Base-by-base conservation (phyloP, 2,888 invertebrate genomes). In the Malthinus seriepunctatus region DNA sequence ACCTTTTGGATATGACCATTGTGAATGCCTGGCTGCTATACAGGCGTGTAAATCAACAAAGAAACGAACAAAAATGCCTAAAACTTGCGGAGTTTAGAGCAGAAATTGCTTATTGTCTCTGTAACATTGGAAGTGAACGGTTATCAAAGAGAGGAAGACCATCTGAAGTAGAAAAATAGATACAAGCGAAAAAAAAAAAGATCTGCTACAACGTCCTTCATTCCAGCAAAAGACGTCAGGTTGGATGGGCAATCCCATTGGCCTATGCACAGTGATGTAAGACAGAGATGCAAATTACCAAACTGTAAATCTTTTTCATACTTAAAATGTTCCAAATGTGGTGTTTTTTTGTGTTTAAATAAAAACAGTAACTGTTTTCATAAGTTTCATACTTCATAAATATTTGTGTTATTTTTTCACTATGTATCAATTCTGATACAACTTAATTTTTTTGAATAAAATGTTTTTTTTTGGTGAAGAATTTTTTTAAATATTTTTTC, bases 81-180 rank as follows among this genome's bases (percentile, higher is more conserved):
- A 63, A 67, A 68, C 50, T 69, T 45, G 31, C 64, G 56, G 63
- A 67, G 60, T 32, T 67, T 64, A 34, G 66, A 35, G 31, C 32
- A 12, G 45, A 61, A 44, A 32, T 57, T 32, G 54, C 61, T n/a
- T 10, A 37, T 8, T 48, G 32, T 32, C 48, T 34, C 34, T 61
- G 52, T 53, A 39, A 38, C 5, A 33, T 38, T 23, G 38, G 38
- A 6, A 8, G 3, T n/a, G 11, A 51, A 39, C 7, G 11, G 4
- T 1, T 1, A 31, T 11, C 31, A 39, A 39, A 38, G 15, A 38
- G 11, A 51, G 31, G 51, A 11, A 51, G 39, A n/a, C 51, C 38
- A 6, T 50, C 38, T n/a, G 38, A 38, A 1, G 11, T 31, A 10
- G 39, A 50, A 38, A 15, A 2, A 2, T 4, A 50, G 14, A 38